phyloP scores from a whole-genome alignment of 2,888 invertebrate species.

The Aspidiotus destructor region DNA sequence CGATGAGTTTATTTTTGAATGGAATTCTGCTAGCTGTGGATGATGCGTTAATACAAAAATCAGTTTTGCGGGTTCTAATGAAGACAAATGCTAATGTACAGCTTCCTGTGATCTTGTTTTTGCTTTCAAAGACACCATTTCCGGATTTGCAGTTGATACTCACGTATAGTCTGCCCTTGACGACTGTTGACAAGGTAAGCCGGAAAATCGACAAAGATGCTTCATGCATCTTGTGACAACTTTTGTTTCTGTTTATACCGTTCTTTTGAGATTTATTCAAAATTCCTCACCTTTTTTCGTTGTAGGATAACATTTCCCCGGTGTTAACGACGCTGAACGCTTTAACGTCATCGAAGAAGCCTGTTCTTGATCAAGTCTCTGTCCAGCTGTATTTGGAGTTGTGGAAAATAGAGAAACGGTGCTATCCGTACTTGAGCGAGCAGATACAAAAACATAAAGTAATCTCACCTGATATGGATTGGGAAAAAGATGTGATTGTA shows the following conservation, averaged over 20 bases:
- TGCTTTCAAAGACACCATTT: not conserved
- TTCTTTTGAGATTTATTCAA: too few species aligned
- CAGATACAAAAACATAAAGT: slow-evolving; percentile 4
- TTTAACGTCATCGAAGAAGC: not conserved
- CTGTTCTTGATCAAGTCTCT: slow-evolving; percentile 1
- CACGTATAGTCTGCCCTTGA: slow-evolving; percentile 13
- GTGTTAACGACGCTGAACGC: slow-evolving; percentile 13
- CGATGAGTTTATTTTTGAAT: slow-evolving; percentile 6
- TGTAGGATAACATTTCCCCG: slow-evolving; percentile 13
- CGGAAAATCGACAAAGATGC: too few species aligned
- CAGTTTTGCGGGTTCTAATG: slow-evolving; percentile 5
- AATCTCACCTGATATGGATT: not conserved
- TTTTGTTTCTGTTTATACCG: too few species aligned
- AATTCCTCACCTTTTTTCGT: not conserved
- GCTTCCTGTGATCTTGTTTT: slow-evolving; percentile 12
- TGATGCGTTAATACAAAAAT: not conserved
- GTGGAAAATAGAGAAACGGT: slow-evolving; percentile 25
- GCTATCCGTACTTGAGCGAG: slow-evolving; percentile 16
- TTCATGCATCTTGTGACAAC: too few species aligned
- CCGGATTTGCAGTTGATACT: slow-evolving; percentile 5
- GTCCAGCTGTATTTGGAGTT: slow-evolving; percentile 5
- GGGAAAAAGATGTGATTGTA: slow-evolving; percentile 12
- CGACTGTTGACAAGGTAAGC: slow-evolving; percentile 8
- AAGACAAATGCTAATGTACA: slow-evolving; percentile 10
- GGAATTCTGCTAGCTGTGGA: slow-evolving; percentile 3